phyloP scores from a whole-genome alignment of 1,140 invertebrate species.

The Bombus sibiricus region DNA sequence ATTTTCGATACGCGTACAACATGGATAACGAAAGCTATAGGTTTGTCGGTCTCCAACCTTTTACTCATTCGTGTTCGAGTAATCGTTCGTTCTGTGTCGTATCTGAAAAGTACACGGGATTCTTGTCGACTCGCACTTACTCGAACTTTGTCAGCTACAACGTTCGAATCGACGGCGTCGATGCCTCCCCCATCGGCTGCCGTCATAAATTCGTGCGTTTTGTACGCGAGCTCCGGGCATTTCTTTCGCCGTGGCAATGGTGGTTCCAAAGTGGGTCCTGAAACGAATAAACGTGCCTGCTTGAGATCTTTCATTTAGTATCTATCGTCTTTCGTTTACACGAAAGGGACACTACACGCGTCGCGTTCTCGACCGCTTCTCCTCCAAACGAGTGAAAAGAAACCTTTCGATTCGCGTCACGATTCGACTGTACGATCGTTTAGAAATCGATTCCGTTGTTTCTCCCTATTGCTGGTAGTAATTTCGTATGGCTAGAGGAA shows the following conservation, averaged over 20 bases:
- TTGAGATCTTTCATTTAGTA: not conserved
- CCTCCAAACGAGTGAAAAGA: no score
- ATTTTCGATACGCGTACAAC: not conserved
- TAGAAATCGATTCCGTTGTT: not conserved
- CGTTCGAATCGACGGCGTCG: conserved; percentile 80
- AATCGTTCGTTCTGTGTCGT: not conserved
- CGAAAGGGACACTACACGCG: not conserved
- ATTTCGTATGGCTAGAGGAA: not conserved
- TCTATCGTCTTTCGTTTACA: not conserved
- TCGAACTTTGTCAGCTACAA: conserved; percentile 80
- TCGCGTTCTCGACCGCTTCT: conserved; percentile 10
- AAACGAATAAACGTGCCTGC: conserved; percentile 61
- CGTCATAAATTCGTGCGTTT: conserved; percentile 91
- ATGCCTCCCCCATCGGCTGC: conserved; percentile 83
- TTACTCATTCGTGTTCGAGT: no score
- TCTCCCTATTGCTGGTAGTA: no score
- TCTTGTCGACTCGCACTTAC: conserved; percentile 47
- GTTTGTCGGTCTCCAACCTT: not conserved
- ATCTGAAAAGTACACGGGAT: not conserved
- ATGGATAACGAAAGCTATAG: not conserved
- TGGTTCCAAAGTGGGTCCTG: conserved; percentile 87
- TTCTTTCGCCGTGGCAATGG: conserved; percentile 93
- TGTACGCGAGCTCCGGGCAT: conserved; percentile 92
- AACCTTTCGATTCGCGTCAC: not conserved
- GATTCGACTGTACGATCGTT: not conserved